A percentile compares a stretch with the other conserved stretches of the same genome.
Conservation (phyloP, 2,888 invertebrate genomes). For the Nomada hirtipes region DNA sequence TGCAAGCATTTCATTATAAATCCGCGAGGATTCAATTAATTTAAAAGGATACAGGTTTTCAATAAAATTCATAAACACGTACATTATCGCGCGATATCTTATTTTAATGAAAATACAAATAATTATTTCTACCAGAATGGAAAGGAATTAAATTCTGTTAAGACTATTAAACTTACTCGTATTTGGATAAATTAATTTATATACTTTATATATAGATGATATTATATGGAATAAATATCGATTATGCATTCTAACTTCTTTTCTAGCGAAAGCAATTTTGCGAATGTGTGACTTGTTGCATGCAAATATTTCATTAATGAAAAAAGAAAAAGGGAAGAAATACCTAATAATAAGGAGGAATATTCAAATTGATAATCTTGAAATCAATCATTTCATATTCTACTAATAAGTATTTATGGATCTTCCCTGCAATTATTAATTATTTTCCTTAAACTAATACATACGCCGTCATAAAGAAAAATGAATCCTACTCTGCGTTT, state of each 20-base stretch:
- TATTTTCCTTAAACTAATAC: too few relatives aligned
- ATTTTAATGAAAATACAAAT: too few relatives aligned
- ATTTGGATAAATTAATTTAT: background rate
- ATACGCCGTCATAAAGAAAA: too few relatives aligned
- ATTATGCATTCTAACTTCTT: conserved; percentile 16
- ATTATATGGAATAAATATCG: conserved; percentile 16
- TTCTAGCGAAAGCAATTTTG: conserved; percentile 44
- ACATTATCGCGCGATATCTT: too few relatives aligned
- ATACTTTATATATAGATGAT: background rate
- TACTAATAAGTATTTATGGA: background rate
- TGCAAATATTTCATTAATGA: conserved; percentile 29
- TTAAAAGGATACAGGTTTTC: too few relatives aligned
- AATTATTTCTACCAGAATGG: too few relatives aligned
- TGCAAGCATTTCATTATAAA: too few relatives aligned
- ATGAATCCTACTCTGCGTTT: too few relatives aligned
- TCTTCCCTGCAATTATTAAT: background rate
- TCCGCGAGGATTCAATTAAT: too few relatives aligned
- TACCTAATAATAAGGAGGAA: background rate
- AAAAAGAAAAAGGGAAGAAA: background rate
- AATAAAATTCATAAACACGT: too few relatives aligned
- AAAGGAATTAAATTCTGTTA: background rate
- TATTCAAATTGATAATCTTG: too few relatives aligned
- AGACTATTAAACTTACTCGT: background rate
- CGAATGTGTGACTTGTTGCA: conserved; percentile 41
- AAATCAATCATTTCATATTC: too few relatives aligned